Evolutionary conservation across 2,797 vertebrate species (phyloP), one percentile per base, ranked within the genome.

Genomic region (Sorex maritimensis): DNA sequence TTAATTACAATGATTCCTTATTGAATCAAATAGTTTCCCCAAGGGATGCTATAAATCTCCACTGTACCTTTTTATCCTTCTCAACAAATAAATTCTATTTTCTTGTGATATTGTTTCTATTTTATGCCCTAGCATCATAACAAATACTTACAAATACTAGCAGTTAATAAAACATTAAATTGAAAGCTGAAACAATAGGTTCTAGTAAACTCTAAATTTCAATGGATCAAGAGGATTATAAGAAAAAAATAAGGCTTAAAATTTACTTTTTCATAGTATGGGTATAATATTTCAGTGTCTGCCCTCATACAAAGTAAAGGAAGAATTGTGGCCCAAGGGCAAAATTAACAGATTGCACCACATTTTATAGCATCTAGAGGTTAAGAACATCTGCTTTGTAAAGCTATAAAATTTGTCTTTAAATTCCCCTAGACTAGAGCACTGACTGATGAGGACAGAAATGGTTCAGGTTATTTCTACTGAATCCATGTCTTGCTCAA

Each of bases 21-120:
- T 86, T 91, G 90, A 95, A 92, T 81, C 69, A 92, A 93, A 93
- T 13, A 88, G 8, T 65, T 77, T 1, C 8, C 65, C 79, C 9
- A 75, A 78, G 91, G 90, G 91, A 90, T 82, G 9, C 74, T 92
- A 46, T 71, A 92, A 80, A 96, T 95, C 77, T 92, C 95, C 89
- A 88, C 63, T 95, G 38, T 85, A 81, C 65, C 2, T 88, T 95
- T 96, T 92, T 34, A 23, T 82, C 44, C 87, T 68, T 86, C 75
- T 90, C 24, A n/a, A 86, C 84, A 97, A 95, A 96, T 96, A 88
- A 93, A 95, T 96, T 90, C 4, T 23, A 69, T 94, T 90, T 94
- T 49, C 81, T 90, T 93, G 21, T 74, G 81, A 52, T 71, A 95
- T 73, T 61, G 81, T 34, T 88, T 88, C 92, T 96, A 92, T 68